phyloP scores from a whole-genome alignment of 2,797 vertebrate genomes.

The Gambusia yucatana region DNA sequence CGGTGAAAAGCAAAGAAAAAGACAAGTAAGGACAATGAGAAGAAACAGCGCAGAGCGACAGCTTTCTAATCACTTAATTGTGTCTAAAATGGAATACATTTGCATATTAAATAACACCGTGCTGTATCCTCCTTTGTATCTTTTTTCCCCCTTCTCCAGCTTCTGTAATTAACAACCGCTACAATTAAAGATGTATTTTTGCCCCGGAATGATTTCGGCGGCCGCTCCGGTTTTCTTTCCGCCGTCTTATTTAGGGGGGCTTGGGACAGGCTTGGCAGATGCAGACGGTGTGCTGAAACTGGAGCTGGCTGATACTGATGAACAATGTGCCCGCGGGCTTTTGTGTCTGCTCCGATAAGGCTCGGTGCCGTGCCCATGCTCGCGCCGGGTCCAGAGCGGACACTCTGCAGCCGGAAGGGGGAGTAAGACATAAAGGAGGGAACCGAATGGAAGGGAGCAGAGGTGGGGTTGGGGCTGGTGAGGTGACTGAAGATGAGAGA shows the following conservation, averaged over 20 bases:
- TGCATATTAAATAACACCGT: constrained; percentile 87
- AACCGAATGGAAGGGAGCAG: constrained; percentile 6
- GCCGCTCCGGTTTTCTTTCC: constrained; percentile 71
- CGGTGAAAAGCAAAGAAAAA: constrained; percentile 85
- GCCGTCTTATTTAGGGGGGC: constrained; percentile 60
- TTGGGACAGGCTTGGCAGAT: constrained; percentile 51
- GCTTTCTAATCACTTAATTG: constrained; percentile 93
- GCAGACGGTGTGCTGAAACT: constrained; percentile 54
- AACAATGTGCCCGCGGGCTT: constrained; percentile 71
- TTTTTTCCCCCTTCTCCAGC: constrained; percentile 68
- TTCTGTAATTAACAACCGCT: constrained; percentile 84
- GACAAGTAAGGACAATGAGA: constrained; percentile 81
- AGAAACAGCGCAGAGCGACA: constrained; percentile 81
- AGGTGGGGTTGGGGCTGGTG: background rate
- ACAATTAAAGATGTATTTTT: constrained; percentile 86
- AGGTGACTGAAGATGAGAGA: constrained; percentile 47
- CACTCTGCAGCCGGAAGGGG: constrained; percentile 68
- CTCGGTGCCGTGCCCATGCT: constrained; percentile 60
- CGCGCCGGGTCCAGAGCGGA: constrained; percentile 60
- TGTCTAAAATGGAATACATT: constrained; percentile 90
- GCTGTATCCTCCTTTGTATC: constrained; percentile 74
- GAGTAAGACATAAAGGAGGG: constrained; percentile 55
- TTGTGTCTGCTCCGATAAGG: constrained; percentile 74
- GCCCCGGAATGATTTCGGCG: constrained; percentile 76
- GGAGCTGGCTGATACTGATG: constrained; percentile 70